Evolutionary conservation across 2,797 vertebrate species (phyloP).

Genomic region (Urophycis tenuis): DNA sequence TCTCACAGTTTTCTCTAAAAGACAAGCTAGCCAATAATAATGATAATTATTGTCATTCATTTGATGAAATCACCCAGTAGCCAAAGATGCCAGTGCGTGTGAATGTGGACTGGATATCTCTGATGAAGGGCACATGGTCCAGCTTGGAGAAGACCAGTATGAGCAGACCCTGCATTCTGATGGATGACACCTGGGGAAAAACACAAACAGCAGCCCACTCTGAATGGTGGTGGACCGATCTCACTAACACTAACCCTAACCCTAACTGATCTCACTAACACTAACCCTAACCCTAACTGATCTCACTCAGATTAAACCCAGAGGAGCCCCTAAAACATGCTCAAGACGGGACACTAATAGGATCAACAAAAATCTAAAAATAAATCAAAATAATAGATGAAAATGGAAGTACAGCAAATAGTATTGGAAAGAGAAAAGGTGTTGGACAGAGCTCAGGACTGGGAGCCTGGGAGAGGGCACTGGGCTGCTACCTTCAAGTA

Average conservation of each 20-base stretch:
- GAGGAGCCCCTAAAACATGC: too few relatives aligned
- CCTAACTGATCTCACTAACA: too few relatives aligned
- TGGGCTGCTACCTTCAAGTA: conserved; percentile 78
- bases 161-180: conserved; percentile 93
- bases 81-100: conserved; percentile 89
- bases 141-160: conserved; percentile 83
- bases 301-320: background rate
- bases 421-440: background rate
- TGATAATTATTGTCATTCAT: background rate
- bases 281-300: too few relatives aligned
- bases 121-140: conserved; percentile 84
- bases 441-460: background rate
- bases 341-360: background rate
- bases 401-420: background rate
- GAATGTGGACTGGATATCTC: conserved; percentile 77
- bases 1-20: too few relatives aligned
- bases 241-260: background rate
- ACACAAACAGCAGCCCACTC: background rate
- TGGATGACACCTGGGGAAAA: conserved; percentile 74
- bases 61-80: conserved; percentile 81
- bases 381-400: too few relatives aligned
- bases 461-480: background rate
- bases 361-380: background rate
- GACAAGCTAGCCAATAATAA: background rate
- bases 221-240: background rate